Percentiles rank a stretch among this genome's conserved stretches.
Evolutionary conservation across 2,113 vertebrate genomes (phyloP).

Genomic region (Lynx canadensis): DNA sequence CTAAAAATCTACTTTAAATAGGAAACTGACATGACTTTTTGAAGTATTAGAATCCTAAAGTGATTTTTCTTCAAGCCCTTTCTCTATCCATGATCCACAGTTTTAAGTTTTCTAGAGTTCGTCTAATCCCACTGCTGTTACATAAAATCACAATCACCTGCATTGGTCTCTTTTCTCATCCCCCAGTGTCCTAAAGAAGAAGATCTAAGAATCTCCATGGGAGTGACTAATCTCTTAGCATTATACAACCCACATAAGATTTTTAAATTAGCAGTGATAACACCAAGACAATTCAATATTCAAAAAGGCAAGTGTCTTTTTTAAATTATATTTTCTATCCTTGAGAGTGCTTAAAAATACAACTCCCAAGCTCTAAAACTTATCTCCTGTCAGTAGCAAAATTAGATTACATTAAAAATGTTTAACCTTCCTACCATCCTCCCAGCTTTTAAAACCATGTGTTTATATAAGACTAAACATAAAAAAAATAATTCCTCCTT

Average conservation of each 20-base stretch:
- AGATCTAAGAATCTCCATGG: neutral
- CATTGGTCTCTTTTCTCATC: neutral
- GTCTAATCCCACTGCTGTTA: neutral
- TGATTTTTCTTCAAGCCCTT: neutral
- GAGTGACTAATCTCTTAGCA: neutral
- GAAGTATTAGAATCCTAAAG: neutral
- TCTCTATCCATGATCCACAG: neutral
- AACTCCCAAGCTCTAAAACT: neutral
- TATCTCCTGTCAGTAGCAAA: slow-evolving; percentile 8
- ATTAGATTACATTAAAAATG: neutral
- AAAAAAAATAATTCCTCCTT: neutral
- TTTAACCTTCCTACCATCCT: neutral
- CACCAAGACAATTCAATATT: slow-evolving; percentile 40
- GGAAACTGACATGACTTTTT: neutral
- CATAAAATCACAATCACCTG: neutral
- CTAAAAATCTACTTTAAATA: neutral
- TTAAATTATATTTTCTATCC: neutral
- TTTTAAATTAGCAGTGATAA: slow-evolving; percentile 6
- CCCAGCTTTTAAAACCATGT: neutral
- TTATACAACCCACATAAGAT: neutral
- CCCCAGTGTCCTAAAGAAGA: neutral
- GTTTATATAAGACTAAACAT: slow-evolving; percentile 29
- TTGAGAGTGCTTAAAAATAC: slow-evolving; percentile 18
- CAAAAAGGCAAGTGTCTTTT: neutral
- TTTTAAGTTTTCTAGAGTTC: neutral